Percentiles rank a stretch among this genome's conserved stretches.
Evolutionary conservation across 35 echinoderm and acorn worm species (phyloP).

Genomic region (Anneissia japonica): DNA sequence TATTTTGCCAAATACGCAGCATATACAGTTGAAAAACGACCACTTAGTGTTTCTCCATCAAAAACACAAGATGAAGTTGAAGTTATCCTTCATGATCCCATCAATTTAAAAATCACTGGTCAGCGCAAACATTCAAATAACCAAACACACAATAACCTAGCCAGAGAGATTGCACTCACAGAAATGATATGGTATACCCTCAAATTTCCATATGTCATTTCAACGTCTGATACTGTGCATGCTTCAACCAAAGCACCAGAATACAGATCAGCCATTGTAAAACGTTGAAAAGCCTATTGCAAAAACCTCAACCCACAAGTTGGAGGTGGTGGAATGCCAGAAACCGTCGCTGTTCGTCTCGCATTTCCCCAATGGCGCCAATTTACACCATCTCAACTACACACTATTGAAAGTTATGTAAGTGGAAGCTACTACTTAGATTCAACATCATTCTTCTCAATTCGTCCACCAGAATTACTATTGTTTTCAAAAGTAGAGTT

Average conservation of each 20-base stretch:
- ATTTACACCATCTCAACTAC: constrained; percentile 34
- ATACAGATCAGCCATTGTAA: constrained; percentile 7
- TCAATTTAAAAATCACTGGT: not conserved
- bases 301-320: not conserved
- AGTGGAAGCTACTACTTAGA: constrained; percentile 4
- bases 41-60: not conserved
- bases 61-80: not conserved
- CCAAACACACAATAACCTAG: not conserved
- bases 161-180: not conserved
- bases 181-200: not conserved
- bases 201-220: constrained; percentile 12
- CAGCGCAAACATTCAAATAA: constrained; percentile 4
- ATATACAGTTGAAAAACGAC: not conserved
- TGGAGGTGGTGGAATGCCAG: constrained; percentile 31
- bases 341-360: constrained; percentile 6
- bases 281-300: not conserved
- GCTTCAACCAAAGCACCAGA: constrained; percentile 28
- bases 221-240: constrained; percentile 4
- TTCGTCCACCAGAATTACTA: constrained; percentile 2
- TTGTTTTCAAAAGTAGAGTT: not conserved
- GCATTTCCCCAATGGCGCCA: constrained; percentile 19
- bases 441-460: constrained; percentile 1
- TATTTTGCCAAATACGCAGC: constrained; percentile 14
- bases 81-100: not conserved
- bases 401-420: not conserved